These are phyloP conservation scores for Tachysurus vachellii DNA, from an alignment of 2,113 vertebrate species.

Conservation along the genomic window DNA sequence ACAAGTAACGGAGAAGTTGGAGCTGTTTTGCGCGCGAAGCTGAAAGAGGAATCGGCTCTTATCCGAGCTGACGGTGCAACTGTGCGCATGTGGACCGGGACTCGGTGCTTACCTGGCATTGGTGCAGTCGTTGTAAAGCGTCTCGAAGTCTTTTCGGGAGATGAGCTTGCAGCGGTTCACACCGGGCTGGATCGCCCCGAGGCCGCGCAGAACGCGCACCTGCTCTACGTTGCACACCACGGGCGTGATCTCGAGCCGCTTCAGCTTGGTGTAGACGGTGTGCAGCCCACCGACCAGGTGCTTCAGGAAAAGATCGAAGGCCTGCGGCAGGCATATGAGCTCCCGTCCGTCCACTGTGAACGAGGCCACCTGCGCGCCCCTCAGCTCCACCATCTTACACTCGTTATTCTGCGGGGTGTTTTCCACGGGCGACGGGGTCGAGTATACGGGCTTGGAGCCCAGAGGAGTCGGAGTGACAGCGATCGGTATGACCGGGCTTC, in stretches of 20 bases:
- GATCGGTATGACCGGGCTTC: conserved; percentile 78
- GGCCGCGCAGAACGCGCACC: conserved; percentile 94
- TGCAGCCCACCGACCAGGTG: conserved; percentile 98
- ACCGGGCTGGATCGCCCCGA: conserved; percentile 96
- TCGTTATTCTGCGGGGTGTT: conserved; percentile 99
- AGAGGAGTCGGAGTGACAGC: conserved; percentile 64
- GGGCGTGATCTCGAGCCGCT: conserved; percentile 97
- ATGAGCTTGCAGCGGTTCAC: conserved; percentile 99
- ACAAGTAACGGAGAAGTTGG: not conserved
- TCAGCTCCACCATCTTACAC: conserved; percentile 98
- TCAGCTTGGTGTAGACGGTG: conserved; percentile 99
- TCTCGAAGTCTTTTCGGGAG: conserved; percentile 98
- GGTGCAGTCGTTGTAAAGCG: conserved; percentile 97
- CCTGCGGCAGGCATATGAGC: conserved; percentile 98
- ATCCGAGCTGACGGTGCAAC: not conserved
- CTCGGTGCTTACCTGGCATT: conserved; percentile 84
- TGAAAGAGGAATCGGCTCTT: not conserved
- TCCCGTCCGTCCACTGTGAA: conserved; percentile 97
- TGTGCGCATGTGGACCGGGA: not conserved
- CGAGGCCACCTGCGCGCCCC: conserved; percentile 95
- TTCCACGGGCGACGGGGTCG: conserved; percentile 95
- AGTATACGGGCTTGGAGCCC: conserved; percentile 91
- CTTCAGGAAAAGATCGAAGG: conserved; percentile 98
- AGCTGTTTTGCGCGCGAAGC: not conserved
- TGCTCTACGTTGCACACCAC: conserved; percentile 99